phyloP scores from a whole-genome alignment of 2,888 invertebrate species.

The Drosophila meridionalis region DNA sequence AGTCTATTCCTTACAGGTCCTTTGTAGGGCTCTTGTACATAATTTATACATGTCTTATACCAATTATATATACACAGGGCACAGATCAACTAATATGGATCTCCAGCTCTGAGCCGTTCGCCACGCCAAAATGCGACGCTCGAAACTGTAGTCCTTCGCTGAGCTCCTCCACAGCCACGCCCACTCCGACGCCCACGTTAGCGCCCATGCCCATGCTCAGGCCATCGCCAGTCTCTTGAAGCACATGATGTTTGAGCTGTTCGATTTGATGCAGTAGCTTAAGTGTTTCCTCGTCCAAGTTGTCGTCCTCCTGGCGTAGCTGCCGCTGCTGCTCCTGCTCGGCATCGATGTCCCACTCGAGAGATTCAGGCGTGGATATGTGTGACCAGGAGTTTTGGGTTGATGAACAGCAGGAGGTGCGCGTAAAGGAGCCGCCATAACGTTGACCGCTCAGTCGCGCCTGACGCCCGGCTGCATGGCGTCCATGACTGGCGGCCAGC shows the following conservation, averaged over 20 bases:
- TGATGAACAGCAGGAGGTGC: constrained; percentile 85
- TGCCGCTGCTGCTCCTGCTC: constrained; percentile 83
- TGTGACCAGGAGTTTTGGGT: constrained; percentile 87
- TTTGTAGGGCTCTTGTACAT: constrained; percentile 42
- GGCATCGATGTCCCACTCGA: constrained; percentile 89
- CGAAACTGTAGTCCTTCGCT: constrained; percentile 58
- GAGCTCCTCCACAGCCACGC: constrained; percentile 58
- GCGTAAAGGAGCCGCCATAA: constrained; percentile 73
- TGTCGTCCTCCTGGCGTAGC: constrained; percentile 85
- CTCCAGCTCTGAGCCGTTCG: constrained; percentile 51
- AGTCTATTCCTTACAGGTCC: constrained; percentile 34
- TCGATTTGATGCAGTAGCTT: constrained; percentile 89
- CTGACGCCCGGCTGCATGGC: constrained; percentile 40
- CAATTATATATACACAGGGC: constrained; percentile 36
- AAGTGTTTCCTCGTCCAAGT: constrained; percentile 88
- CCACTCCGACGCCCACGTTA: constrained; percentile 7
- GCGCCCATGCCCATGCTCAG: constrained; percentile 50
- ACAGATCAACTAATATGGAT: constrained; percentile 64
- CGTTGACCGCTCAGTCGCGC: constrained; percentile 56
- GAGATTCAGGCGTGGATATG: constrained; percentile 88
- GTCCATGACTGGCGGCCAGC: constrained; percentile 43
- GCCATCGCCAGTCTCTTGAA: constrained; percentile 88
- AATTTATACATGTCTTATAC: constrained; percentile 12
- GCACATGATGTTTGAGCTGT: constrained; percentile 88
- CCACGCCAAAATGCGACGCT: constrained; percentile 55